phyloP scores from a whole-genome alignment of 2,113 vertebrate genomes.

The Dicentrarchus labrax region DNA sequence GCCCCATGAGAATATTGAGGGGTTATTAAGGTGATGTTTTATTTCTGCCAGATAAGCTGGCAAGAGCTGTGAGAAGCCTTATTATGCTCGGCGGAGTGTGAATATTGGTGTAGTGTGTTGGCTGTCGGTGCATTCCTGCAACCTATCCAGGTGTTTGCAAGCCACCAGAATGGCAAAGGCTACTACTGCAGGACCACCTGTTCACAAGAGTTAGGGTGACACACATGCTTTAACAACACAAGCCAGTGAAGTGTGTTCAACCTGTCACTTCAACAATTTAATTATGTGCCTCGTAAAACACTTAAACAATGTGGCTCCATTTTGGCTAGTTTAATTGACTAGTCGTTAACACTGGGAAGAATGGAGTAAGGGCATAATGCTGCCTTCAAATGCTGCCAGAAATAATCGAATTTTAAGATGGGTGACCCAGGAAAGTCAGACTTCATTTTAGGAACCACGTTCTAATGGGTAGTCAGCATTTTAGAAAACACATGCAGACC shows the following conservation, averaged over 20 bases:
- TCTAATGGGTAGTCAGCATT: neutral
- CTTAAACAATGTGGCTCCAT: neutral
- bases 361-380: neutral
- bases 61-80: constrained; percentile 37
- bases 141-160: constrained; percentile 45
- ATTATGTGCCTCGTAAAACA: neutral
- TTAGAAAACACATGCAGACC: constrained; percentile 6
- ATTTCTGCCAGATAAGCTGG: constrained; percentile 42
- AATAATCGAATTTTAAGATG: neutral
- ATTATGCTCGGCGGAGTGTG: constrained; percentile 49
- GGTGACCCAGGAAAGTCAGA: neutral
- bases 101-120: constrained; percentile 38
- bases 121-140: constrained; percentile 43
- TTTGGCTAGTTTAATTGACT: constrained; percentile 10
- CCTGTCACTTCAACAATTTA: neutral
- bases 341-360: neutral
- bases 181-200: constrained; percentile 40
- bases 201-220: constrained; percentile 38
- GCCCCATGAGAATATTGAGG: constrained; percentile 21
- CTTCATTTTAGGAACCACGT: neutral
- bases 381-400: constrained; percentile 2
- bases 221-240: constrained; percentile 22
- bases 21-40: constrained; percentile 43
- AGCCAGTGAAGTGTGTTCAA: neutral
- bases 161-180: constrained; percentile 13